Evolutionary conservation across 2,888 invertebrate genomes (phyloP), one percentile per base, ranked within the genome.

Genomic region (Pristionchus fissidentatus): DNA sequence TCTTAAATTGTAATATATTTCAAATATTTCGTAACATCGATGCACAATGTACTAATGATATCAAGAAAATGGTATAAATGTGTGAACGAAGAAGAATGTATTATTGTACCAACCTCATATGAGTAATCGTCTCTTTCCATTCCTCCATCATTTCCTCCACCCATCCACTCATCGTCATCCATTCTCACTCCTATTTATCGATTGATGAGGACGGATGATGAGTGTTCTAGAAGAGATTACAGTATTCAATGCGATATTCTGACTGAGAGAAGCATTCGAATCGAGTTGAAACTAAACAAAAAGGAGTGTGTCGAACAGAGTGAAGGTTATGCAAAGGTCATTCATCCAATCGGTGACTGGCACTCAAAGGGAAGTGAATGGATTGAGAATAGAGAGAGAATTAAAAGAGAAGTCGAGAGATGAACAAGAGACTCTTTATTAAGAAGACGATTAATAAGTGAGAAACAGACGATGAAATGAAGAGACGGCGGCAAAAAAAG

Each of bases 111-210:
- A 32, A 79, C 79, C 55, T 46, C 79, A 57, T 79, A 35, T 10
- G 41, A 35, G 38, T 57, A 29, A 57, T 79, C 38, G 35, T 41
- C 35, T 66, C 81, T 26, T 29, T 66, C 66, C 43, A 62, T 38
- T n/a, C 52, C 35, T 81, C 81, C 81, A 1, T 66, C 66, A 26
- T 29, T 38, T 2, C 80, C 43, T 60, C 60, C 60, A 38, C n/a
- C 80, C 41, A 60, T 46, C 77, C 77, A 80, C 26, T 80, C 80
- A 60, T 80, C 80, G 1, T 13, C 60, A 60, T 80, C 80, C 80
- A 80, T 41, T 26, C 13, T 62, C 15, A 62, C 32, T 62, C 62
- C 41, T 19, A 8, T 32, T 73, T 13, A 43, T 19, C 35, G 10
- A 26, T 10, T 15, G 29, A 29, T 26, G 29, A 29, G 35, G 13